These are phyloP conservation scores for Erannis defoliaria DNA, from an alignment of 2,888 invertebrate species.

Conservation along the genomic window DNA sequence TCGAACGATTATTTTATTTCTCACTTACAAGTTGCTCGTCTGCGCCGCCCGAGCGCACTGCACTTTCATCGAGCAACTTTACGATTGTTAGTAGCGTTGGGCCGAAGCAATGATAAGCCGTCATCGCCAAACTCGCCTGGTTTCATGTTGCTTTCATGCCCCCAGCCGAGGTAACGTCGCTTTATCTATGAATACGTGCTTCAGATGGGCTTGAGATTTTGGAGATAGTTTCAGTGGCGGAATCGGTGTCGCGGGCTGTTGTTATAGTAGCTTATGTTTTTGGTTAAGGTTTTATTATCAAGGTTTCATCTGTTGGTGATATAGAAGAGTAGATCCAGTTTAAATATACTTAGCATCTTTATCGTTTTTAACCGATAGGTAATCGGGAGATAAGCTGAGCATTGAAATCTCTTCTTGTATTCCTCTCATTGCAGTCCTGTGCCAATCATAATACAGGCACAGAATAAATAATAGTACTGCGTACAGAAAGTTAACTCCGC, in stretches of 20 bases:
- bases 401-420: too few relatives aligned
- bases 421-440: too few relatives aligned
- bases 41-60: conserved; percentile 46
- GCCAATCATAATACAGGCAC: too few relatives aligned
- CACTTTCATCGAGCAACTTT: conserved; percentile 71
- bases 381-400: too few relatives aligned
- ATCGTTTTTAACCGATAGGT: too few relatives aligned
- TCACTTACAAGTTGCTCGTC: conserved; percentile 32
- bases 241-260: not conserved
- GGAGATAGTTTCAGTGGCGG: conserved; percentile 18
- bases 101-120: conserved; percentile 70
- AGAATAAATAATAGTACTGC: too few relatives aligned
- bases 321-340: too few relatives aligned
- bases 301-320: too few relatives aligned
- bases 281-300: not conserved
- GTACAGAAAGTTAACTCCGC: too few relatives aligned
- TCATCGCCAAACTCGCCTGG: conserved; percentile 60
- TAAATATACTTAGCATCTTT: too few relatives aligned
- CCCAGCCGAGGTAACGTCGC: conserved; percentile 51
- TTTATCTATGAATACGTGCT: conserved; percentile 54
- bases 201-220: conserved; percentile 23
- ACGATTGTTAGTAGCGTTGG: conserved; percentile 74
- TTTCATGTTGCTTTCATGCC: conserved; percentile 46
- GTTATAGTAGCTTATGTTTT: not conserved
- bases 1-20: not conserved